These are phyloP conservation scores for Neoarius graeffei DNA, from an alignment of 2,113 vertebrate genomes.

Conservation along the genomic window DNA sequence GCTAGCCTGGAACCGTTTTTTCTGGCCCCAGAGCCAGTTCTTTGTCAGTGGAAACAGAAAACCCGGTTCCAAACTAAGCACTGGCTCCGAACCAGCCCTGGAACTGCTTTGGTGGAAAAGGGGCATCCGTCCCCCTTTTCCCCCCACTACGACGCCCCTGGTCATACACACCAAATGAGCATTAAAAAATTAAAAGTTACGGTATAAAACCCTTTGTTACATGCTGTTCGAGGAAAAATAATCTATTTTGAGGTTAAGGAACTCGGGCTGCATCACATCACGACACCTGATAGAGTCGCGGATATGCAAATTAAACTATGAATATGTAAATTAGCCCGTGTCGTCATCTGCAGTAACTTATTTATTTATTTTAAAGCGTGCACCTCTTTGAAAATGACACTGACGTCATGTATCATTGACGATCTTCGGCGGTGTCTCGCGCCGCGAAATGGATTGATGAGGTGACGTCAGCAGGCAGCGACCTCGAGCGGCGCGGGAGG, in stretches of 20 bases:
- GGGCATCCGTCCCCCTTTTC: too few relatives aligned
- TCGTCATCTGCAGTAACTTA: neutral
- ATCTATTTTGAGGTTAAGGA: neutral
- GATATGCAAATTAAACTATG: neutral
- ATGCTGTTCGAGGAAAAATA: neutral
- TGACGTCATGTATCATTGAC: conserved; percentile 8
- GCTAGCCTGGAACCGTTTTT: too few relatives aligned
- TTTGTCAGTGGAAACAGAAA: too few relatives aligned
- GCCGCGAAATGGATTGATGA: conserved; percentile 60
- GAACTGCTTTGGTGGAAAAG: too few relatives aligned
- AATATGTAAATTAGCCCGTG: neutral
- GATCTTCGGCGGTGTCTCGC: neutral
- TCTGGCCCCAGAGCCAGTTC: too few relatives aligned
- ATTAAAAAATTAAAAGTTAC: neutral
- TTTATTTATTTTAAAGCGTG: too few relatives aligned
- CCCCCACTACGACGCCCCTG: too few relatives aligned
- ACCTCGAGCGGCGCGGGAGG: conserved; percentile 69
- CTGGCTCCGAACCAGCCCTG: too few relatives aligned
- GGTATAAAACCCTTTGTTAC: neutral
- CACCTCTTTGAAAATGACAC: neutral
- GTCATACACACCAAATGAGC: neutral
- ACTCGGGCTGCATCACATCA: neutral
- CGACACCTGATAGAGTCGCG: neutral
- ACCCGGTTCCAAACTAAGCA: too few relatives aligned
- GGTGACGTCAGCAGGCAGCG: conserved; percentile 69